Evolutionary conservation across 2,888 invertebrate genomes (phyloP).

Genomic region (Operophtera brumata): DNA sequence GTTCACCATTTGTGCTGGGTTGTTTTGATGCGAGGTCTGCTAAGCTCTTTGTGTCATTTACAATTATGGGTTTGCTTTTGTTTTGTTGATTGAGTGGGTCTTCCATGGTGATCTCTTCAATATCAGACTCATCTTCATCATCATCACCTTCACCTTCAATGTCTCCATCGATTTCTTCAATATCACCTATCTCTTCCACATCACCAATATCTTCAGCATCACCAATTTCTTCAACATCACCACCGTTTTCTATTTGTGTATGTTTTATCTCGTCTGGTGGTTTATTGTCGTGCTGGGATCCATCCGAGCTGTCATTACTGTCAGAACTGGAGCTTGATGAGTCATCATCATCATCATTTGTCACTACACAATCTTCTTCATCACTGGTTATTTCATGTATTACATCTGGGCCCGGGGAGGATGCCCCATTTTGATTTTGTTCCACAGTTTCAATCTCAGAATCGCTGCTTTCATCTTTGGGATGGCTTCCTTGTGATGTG

Average conservation of each 20-base stretch:
- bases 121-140: constrained; percentile 40
- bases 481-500: constrained; percentile 74
- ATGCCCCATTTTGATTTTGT: constrained; percentile 68
- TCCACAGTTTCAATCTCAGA: constrained; percentile 64
- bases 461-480: constrained; percentile 73
- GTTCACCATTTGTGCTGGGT: constrained; percentile 62
- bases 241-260: constrained; percentile 79
- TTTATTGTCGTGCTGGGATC: constrained; percentile 68
- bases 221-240: constrained; percentile 68
- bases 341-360: constrained; percentile 75
- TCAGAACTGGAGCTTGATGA: constrained; percentile 79
- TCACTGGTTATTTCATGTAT: constrained; percentile 77
- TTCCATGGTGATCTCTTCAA: constrained; percentile 82
- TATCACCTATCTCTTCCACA: constrained; percentile 36
- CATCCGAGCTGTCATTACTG: constrained; percentile 82
- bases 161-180: constrained; percentile 71
- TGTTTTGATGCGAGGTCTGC: constrained; percentile 85
- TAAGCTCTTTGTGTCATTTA: constrained; percentile 87
- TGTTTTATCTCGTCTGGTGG: constrained; percentile 76
- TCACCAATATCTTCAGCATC: constrained; percentile 70
- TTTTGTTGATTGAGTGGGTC: constrained; percentile 81
- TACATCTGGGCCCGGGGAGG: constrained; percentile 67
- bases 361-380: constrained; percentile 79
- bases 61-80: constrained; percentile 80
- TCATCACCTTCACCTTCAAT: constrained; percentile 76